Evolutionary conservation across 2,113 vertebrate species (phyloP).

Genomic region (Psittacus erithacus): DNA sequence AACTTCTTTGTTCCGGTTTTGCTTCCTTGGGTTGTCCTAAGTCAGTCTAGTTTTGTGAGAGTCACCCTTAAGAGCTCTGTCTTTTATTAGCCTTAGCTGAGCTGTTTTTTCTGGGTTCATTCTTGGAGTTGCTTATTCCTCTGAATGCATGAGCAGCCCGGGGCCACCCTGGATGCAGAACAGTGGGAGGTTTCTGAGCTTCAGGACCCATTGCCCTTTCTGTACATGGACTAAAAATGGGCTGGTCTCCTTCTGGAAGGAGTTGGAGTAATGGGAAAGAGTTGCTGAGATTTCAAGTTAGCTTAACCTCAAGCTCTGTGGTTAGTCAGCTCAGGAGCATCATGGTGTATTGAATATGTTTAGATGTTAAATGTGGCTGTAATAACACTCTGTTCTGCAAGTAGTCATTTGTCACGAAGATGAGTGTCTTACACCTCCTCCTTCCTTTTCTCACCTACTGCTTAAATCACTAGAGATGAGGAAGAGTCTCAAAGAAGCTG

Average conservation of each 20-base stretch:
- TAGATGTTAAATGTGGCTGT: slow-evolving; percentile 25
- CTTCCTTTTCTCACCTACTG: slow-evolving; percentile 57
- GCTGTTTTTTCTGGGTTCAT: not conserved
- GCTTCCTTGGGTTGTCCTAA: not conserved
- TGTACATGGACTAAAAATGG: not conserved
- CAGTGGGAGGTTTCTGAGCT: not conserved
- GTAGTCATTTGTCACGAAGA: slow-evolving; percentile 56
- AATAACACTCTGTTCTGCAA: slow-evolving; percentile 46
- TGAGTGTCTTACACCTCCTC: slow-evolving; percentile 68
- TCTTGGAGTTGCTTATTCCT: not conserved
- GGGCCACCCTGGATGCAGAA: not conserved
- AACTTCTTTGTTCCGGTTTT: not conserved
- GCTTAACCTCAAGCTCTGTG: not conserved
- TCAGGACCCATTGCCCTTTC: not conserved
- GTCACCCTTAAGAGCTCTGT: not conserved
- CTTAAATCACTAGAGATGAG: slow-evolving; percentile 32
- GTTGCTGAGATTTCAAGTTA: not conserved
- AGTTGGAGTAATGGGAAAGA: not conserved
- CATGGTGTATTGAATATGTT: not conserved
- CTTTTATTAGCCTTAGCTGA: not conserved
- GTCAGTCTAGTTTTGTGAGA: not conserved
- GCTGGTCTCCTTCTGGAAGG: not conserved
- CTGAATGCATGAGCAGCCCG: not conserved
- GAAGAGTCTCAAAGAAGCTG: slow-evolving; percentile 1
- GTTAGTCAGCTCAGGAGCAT: slow-evolving; percentile 2